phyloP scores from a whole-genome alignment of 2,113 vertebrate genomes.

The Poeciliopsis prolifica region DNA sequence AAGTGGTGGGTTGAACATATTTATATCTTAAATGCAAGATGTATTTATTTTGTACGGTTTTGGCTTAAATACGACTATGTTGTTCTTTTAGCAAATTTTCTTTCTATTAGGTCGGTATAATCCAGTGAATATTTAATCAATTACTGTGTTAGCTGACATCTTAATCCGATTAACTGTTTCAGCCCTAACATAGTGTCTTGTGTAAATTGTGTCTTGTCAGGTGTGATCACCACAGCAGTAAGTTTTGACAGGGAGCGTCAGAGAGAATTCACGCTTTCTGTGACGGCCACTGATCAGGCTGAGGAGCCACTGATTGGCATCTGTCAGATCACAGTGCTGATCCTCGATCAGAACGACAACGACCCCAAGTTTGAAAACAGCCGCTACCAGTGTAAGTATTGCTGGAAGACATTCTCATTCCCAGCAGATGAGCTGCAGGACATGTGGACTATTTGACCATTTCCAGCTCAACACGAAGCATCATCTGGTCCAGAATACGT shows the following conservation, averaged over 20 bases:
- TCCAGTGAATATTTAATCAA: no score
- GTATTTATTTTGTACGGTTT: no score
- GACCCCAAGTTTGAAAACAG: conserved; percentile 90
- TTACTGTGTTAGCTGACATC: no score
- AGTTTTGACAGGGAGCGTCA: conserved; percentile 89
- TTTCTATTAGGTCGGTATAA: no score
- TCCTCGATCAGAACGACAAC: conserved; percentile 89
- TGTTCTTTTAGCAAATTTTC: no score
- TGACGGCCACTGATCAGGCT: conserved; percentile 87
- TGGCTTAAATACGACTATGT: no score
- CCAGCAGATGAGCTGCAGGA: background rate
- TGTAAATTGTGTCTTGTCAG: conserved; percentile 56
- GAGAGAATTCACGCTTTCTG: conserved; percentile 81
- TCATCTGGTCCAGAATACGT: background rate
- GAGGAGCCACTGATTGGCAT: conserved; percentile 86
- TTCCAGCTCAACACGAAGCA: background rate
- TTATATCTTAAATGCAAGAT: no score
- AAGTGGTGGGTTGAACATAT: no score
- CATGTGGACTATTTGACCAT: background rate
- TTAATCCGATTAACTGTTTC: no score
- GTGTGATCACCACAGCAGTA: conserved; percentile 80
- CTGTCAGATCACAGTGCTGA: conserved; percentile 83
- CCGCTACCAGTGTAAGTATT: conserved; percentile 79
- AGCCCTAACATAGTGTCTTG: background rate
- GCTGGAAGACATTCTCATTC: background rate